Evolutionary conservation across 2,797 vertebrate species (phyloP), one percentile per base, ranked within the genome.

Genomic region (Hafferia zeledoni): DNA sequence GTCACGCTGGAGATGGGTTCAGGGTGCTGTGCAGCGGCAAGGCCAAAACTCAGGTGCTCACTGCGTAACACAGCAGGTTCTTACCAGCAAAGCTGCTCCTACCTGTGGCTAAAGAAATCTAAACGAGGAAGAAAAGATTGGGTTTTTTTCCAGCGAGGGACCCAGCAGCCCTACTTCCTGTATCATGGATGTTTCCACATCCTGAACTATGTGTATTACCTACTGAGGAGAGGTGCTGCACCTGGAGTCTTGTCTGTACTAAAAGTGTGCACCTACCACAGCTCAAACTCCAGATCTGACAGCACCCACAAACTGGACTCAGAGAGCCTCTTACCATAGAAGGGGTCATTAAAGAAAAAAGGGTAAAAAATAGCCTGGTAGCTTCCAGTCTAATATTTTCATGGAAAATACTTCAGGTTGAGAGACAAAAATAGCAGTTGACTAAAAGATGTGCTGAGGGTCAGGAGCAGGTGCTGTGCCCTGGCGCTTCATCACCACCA

Each of bases 391-490:
- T 47, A 75, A 5, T 24, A 55, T 88, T 77, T 95, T 88, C 41
- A 92, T 53, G 78, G 87, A 85, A 95, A 95, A 89, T 44, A 28
- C 57, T 87, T 86, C 91, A 95, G 92, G 93, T 95, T 93, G 57
- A 72, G 56, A 3, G 53, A 83, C 83, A 82, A 79, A 97, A 97
- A 97, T 96, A 97, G 95, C 87, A 74, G 61, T 31, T 89, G 87
- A 90, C 93, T 87, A 39, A 78, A 92, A 77, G 60, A 81, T 17
- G 43, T 9, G 7, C 68, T 96, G 96, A 97, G 63, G 56, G 89
- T 89, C 94, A 92, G 96, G 74, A 96, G 89, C 96, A 97, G 89
- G 91, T 97, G 96, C 64, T 77, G 75, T 72, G 92, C 47, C 47
- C 27, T 63, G 65, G 52, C 7, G 0, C 74, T 50, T 86, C 79